Evolutionary conservation across 2,797 vertebrate species (phyloP).

Genomic region (Pteropus rufus): DNA sequence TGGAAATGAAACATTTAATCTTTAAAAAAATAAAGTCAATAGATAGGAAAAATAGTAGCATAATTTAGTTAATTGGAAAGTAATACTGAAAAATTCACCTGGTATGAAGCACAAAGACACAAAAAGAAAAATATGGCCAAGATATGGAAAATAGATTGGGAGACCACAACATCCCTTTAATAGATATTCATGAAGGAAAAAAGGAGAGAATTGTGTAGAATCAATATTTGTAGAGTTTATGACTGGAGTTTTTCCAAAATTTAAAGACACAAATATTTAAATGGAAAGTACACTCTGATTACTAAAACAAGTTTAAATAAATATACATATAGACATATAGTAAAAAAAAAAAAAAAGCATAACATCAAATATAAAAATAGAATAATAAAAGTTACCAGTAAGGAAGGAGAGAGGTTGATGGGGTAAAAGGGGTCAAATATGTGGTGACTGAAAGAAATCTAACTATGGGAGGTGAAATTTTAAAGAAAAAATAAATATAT

Average conservation of each 20-base stretch:
- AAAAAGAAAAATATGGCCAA: not conserved
- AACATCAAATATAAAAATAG: not conserved
- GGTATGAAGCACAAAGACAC: not conserved
- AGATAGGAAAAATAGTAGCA: not conserved
- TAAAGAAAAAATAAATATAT: no score
- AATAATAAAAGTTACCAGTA: not conserved
- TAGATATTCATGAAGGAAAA: not conserved
- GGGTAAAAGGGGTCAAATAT: no score
- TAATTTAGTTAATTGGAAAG: not conserved
- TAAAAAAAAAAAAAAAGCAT: not conserved
- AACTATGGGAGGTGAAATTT: no score
- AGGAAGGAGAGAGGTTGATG: not conserved
- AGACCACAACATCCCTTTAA: not conserved
- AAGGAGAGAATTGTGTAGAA: not conserved
- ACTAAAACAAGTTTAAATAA: not conserved
- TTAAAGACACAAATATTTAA: not conserved
- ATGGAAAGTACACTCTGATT: not conserved
- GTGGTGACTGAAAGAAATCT: no score
- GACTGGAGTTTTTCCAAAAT: not conserved
- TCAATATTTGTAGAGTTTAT: not conserved
- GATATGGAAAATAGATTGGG: not conserved
- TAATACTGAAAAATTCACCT: not conserved
- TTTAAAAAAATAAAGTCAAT: not conserved
- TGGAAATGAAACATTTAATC: not conserved
- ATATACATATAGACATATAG: not conserved